These are phyloP conservation scores for Sebastes iracundus DNA, from an alignment of 2,797 vertebrate species.

Conservation along the genomic window DNA sequence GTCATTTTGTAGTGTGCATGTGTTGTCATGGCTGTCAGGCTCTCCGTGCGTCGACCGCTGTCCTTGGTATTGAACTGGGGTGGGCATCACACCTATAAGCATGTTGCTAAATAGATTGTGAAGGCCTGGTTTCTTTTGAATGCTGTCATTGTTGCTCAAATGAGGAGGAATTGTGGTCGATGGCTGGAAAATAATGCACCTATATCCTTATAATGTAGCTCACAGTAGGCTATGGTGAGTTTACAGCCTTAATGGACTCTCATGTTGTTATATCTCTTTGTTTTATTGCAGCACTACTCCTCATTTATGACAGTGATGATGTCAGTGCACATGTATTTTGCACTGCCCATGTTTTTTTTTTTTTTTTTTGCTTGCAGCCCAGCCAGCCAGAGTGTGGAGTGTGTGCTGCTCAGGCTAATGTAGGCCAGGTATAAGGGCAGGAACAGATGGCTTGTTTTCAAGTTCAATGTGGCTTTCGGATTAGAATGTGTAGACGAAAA, in stretches of 20 bases:
- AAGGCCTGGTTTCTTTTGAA: background rate
- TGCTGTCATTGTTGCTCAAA: background rate
- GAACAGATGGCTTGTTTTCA: conserved; percentile 74
- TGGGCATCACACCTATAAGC: conserved; percentile 57
- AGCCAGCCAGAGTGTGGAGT: conserved; percentile 26
- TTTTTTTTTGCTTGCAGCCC: background rate
- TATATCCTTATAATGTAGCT: conserved; percentile 13
- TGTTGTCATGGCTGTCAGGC: conserved; percentile 77
- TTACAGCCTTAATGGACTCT: conserved; percentile 15
- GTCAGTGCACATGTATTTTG: conserved; percentile 56
- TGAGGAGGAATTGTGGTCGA: conserved; percentile 4
- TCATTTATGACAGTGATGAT: conserved; percentile 44
- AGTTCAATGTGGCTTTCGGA: conserved; percentile 67
- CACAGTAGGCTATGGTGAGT: conserved; percentile 11
- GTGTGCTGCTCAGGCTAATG: conserved; percentile 43
- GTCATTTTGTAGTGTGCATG: conserved; percentile 56
- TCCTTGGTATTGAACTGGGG: conserved; percentile 83
- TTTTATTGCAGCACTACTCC: conserved; percentile 19
- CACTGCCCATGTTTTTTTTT: background rate
- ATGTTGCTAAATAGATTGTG: conserved; percentile 20
- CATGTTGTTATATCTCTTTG: background rate
- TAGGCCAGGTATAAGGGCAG: conserved; percentile 67
- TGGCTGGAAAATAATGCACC: conserved; percentile 22
- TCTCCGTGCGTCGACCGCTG: conserved; percentile 76
- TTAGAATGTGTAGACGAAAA: conserved; percentile 73